Evolutionary conservation across 2,113 vertebrate genomes (phyloP).

Genomic region (Columba janthina): DNA sequence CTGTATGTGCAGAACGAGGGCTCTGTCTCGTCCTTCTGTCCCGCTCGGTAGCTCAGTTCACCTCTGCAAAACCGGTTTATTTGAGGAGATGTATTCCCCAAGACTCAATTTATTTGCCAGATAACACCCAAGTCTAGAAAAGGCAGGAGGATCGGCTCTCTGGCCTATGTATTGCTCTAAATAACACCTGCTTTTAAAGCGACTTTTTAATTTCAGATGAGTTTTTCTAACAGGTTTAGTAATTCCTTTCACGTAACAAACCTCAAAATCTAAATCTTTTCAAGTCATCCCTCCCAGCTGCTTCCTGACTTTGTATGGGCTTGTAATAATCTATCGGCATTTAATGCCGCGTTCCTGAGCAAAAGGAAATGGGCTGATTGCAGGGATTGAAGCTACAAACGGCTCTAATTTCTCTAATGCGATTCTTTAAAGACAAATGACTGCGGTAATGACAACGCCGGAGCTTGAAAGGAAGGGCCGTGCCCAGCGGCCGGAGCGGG

Average conservation of each 20-base stretch:
- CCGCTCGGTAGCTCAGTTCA: accelerated
- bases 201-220: background rate
- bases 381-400: background rate
- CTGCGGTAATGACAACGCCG: background rate
- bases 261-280: background rate
- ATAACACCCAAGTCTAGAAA: accelerated
- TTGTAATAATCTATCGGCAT: background rate
- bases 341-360: background rate
- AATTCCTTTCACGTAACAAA: background rate
- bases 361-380: background rate
- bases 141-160: background rate
- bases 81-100: background rate
- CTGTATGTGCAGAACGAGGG: background rate
- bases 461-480: background rate
- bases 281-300: background rate
- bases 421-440: background rate
- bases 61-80: background rate
- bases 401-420: background rate
- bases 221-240: background rate
- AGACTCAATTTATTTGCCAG: background rate
- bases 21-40: background rate
- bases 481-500: background rate
- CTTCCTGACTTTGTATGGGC: background rate
- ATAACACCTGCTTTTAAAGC: accelerated
- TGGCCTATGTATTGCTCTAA: background rate